Evolutionary conservation across 2,797 vertebrate genomes (phyloP).

Genomic region (Galaxias olidus): DNA sequence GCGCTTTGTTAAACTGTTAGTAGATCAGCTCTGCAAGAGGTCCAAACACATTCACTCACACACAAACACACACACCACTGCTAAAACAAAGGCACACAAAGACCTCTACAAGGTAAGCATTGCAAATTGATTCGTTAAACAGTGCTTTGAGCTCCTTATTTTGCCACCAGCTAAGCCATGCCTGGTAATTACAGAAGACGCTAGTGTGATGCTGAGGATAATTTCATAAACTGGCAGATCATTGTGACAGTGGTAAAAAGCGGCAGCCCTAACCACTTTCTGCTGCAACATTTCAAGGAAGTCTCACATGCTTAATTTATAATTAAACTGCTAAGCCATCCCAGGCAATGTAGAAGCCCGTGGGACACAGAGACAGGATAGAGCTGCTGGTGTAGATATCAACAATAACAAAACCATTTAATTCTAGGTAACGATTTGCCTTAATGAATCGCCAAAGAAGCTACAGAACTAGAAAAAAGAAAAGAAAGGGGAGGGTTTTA

Average conservation of each 20-base stretch:
- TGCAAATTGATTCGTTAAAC: conserved; percentile 90
- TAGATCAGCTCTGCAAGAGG: conserved; percentile 78
- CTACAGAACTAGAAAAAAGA: conserved; percentile 20
- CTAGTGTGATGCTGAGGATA: conserved; percentile 56
- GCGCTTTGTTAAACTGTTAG: conserved; percentile 81
- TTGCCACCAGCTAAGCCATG: conserved; percentile 54
- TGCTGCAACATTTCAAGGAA: conserved; percentile 68
- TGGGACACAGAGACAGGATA: conserved; percentile 3
- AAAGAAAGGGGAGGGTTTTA: too few species aligned
- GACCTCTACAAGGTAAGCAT: conserved; percentile 84
- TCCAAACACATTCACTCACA: too few species aligned
- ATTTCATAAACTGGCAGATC: conserved; percentile 74
- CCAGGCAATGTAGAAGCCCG: conserved; percentile 28
- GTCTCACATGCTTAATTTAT: conserved; percentile 72
- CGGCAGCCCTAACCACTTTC: conserved; percentile 64
- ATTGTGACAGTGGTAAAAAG: conserved; percentile 72
- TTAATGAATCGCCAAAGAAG: neutral
- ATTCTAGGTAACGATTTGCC: conserved; percentile 22
- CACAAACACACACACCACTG: conserved; percentile 56
- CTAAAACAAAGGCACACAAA: conserved; percentile 66
- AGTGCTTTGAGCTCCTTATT: conserved; percentile 79
- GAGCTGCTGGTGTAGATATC: conserved; percentile 32
- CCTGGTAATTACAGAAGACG: conserved; percentile 75
- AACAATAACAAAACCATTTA: conserved; percentile 37
- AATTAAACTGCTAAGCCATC: conserved; percentile 39